phyloP scores from a whole-genome alignment of 2,888 invertebrate genomes.

The Malachius bipustulatus region DNA sequence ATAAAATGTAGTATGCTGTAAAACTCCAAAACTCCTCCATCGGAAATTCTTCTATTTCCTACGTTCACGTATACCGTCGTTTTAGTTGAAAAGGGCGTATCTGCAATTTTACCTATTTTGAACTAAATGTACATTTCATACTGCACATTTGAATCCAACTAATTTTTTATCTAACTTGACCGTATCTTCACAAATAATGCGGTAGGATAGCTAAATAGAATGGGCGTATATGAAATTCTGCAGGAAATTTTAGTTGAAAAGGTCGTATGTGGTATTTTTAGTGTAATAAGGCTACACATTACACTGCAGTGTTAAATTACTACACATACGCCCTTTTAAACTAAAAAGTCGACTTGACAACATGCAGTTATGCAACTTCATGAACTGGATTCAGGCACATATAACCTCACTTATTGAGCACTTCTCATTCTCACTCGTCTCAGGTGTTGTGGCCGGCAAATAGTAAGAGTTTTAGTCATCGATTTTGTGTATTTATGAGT shows the following conservation, averaged over 20 bases:
- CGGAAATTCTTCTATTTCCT: too few relatives aligned
- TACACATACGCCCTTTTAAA: constrained; percentile 3
- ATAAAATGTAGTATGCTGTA: too few relatives aligned
- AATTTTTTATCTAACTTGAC: neutral
- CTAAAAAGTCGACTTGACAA: constrained; percentile 2
- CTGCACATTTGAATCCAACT: constrained; percentile 2
- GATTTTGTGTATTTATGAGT: neutral
- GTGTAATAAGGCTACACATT: neutral
- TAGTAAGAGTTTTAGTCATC: neutral
- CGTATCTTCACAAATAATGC: constrained; percentile 2
- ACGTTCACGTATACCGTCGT: too few relatives aligned
- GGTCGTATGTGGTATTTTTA: constrained; percentile 2
- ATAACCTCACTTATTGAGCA: constrained; percentile 3
- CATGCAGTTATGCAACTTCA: constrained; percentile 2
- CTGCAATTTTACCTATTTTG: constrained; percentile 3
- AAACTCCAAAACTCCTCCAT: too few relatives aligned
- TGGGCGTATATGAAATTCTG: constrained; percentile 3
- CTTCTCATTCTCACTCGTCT: too few relatives aligned
- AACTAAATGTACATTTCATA: constrained; percentile 1
- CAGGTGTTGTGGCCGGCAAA: neutral
- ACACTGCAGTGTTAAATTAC: neutral
- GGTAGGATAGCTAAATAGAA: neutral
- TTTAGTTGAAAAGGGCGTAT: constrained; percentile 2
- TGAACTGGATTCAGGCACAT: constrained; percentile 1
- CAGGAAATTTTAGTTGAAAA: constrained; percentile 1